A percentile compares a stretch with the other conserved stretches of the same genome.
phyloP scores from a whole-genome alignment of 1,140 invertebrate species.

The Tenebrio molitor region DNA sequence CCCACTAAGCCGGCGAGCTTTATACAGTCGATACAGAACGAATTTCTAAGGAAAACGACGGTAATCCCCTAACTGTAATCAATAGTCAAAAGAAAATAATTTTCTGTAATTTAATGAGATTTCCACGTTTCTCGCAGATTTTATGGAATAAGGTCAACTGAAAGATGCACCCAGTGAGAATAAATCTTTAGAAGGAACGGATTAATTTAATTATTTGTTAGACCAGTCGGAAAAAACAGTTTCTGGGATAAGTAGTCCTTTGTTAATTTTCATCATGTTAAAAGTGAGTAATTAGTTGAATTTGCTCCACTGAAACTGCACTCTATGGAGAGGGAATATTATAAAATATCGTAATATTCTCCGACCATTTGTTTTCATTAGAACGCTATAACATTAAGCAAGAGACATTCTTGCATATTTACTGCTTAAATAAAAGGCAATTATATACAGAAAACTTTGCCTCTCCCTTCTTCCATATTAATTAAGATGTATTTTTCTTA shows the following conservation, averaged over 20 bases:
- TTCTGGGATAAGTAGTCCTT: too few relatives aligned
- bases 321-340: slow-evolving; percentile 39
- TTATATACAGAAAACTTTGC: slow-evolving; percentile 45
- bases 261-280: neutral
- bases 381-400: slow-evolving; percentile 50
- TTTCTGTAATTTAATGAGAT: slow-evolving; percentile 48
- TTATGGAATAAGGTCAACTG: slow-evolving; percentile 38
- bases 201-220: slow-evolving; percentile 23
- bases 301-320: slow-evolving; percentile 42
- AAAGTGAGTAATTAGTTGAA: slow-evolving; percentile 41
- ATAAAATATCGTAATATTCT: slow-evolving; percentile 51
- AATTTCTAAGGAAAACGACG: slow-evolving; percentile 30
- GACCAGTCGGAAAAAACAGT: too few relatives aligned
- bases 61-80: slow-evolving; percentile 44
- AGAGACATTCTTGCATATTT: slow-evolving; percentile 51
- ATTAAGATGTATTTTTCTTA: slow-evolving; percentile 12
- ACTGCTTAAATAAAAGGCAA: slow-evolving; percentile 53
- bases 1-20: slow-evolving; percentile 4
- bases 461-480: slow-evolving; percentile 23
- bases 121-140: slow-evolving; percentile 14
- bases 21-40: slow-evolving; percentile 39
- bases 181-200: slow-evolving; percentile 6
- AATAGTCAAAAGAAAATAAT: slow-evolving; percentile 47
- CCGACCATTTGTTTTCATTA: slow-evolving; percentile 54
- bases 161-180: slow-evolving; percentile 15